Evolutionary conservation across 1,140 invertebrate genomes (phyloP).

Genomic region (Popillia japonica): DNA sequence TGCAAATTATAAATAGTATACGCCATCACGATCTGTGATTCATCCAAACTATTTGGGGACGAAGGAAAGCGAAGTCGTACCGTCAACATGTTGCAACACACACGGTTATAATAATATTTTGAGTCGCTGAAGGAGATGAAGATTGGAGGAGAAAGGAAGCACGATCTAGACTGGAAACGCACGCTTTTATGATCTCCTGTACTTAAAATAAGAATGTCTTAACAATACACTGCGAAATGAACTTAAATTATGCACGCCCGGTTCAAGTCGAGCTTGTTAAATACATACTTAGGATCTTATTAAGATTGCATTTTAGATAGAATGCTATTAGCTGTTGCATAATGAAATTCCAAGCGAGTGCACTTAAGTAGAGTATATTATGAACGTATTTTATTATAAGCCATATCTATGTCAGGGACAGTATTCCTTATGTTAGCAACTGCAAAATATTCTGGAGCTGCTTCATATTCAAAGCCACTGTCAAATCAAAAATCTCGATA

Average conservation of each 20-base stretch:
- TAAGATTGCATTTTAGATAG: slow-evolving; percentile 18
- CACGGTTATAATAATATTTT: not conserved
- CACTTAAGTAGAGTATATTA: too few relatives aligned
- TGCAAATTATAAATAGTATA: slow-evolving; percentile 30
- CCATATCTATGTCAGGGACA: too few relatives aligned
- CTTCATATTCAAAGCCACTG: too few relatives aligned
- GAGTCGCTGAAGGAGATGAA: not conserved
- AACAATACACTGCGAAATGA: not conserved
- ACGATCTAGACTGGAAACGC: not conserved
- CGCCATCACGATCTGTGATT: slow-evolving; percentile 28
- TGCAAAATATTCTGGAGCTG: too few relatives aligned
- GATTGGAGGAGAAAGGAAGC: not conserved
- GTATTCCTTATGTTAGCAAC: too few relatives aligned
- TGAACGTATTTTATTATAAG: too few relatives aligned
- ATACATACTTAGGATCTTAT: not conserved
- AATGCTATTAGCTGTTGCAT: not conserved
- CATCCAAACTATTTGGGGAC: slow-evolving; percentile 20
- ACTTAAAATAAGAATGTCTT: slow-evolving; percentile 1
- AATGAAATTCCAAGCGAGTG: not conserved
- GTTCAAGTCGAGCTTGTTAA: not conserved
- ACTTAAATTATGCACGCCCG: not conserved
- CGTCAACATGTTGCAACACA: slow-evolving; percentile 5
- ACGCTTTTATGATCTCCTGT: not conserved
- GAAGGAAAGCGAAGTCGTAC: slow-evolving; percentile 15
- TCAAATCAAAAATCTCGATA: too few relatives aligned